phyloP scores from a whole-genome alignment of 1,140 invertebrate species.

The Sycophaga agraensis region DNA sequence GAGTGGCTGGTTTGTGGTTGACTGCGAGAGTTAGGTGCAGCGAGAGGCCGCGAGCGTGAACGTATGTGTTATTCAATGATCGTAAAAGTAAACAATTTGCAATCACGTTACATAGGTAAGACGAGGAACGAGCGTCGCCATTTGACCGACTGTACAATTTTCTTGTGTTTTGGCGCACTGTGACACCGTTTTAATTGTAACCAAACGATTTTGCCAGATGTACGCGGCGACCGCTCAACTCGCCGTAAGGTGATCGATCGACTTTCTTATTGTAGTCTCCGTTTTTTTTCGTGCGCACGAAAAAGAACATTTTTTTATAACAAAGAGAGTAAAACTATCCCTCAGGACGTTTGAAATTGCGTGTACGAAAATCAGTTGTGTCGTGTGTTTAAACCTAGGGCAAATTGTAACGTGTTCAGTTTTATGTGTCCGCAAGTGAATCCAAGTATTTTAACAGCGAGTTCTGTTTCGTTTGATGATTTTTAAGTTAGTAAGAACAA shows the following conservation, averaged over 20 bases:
- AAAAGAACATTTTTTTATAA: background rate
- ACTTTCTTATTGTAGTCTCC: too few species aligned
- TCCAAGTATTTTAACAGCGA: background rate
- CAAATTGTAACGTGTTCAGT: background rate
- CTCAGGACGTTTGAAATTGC: background rate
- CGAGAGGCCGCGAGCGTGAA: constrained; percentile 15
- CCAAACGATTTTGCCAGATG: too few species aligned
- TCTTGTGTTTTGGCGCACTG: too few species aligned
- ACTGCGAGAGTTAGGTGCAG: constrained; percentile 6
- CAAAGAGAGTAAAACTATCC: background rate
- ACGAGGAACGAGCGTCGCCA: too few species aligned
- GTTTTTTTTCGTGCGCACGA: background rate
- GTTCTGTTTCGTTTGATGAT: background rate
- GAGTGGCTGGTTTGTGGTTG: constrained; percentile 13
- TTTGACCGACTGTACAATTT: too few species aligned
- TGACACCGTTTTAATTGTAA: too few species aligned
- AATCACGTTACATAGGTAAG: too few species aligned
- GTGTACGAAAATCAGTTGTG: background rate
- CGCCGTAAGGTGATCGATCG: too few species aligned
- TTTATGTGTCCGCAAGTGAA: background rate
- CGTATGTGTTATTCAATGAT: constrained; percentile 21
- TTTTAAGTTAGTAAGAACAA: background rate
- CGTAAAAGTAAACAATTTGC: constrained; percentile 15
- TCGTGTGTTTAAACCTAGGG: background rate
- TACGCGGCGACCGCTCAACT: too few species aligned